Base-by-base conservation (phyloP, 53 echinoderm and acorn worm species). In the Paracentrotus lividus region DNA sequence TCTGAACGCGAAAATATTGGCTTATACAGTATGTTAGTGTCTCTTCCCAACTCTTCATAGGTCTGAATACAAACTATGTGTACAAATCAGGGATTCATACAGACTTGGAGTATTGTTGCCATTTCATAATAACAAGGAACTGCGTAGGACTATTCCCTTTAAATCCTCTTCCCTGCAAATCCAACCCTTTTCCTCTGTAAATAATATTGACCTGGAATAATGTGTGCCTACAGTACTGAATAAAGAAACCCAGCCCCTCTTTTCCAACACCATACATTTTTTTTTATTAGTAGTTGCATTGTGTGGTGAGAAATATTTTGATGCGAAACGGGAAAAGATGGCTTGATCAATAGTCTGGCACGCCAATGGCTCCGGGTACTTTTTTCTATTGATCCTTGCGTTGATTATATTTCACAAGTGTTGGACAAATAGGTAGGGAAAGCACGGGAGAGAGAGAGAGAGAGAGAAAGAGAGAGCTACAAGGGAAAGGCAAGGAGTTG, bases 291-390 rank as follows among this genome's bases (percentile, higher is more conserved):
- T 38, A 14, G 72, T 72, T 72, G 72, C 36, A 36, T 40, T 16
- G 4, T 6, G 72, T 36, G 36, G 72, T 72, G 72, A 38, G 72
- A 72, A 72, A 72, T 72, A 72, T 36, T 72, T 72, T 15, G 36
- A 72, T 72, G 72, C 72, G 72, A 72, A 38, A 72, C 21, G 40
- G 72, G 36, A 20, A 72, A 72, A 72, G 72, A 72, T 38, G 72
- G 72, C 27, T 40, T 36, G 40, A 72, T 72, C 72, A 72, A 72
- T 72, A 32, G 72, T 72, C 72, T 72, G 72, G 72, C 72, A 72
- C 72, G 36, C 2, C 3, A 72, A 72, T 72, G 72, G 72, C 72
- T 72, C 72, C 72, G 40, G 72, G 72, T 72, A 72, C 72, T 40
- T 72, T 72, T 21, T 40, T 20, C 40, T 72, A 49, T 85, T 85